phyloP scores from a whole-genome alignment of 1,140 invertebrate genomes.

The Triops cancriformis region DNA sequence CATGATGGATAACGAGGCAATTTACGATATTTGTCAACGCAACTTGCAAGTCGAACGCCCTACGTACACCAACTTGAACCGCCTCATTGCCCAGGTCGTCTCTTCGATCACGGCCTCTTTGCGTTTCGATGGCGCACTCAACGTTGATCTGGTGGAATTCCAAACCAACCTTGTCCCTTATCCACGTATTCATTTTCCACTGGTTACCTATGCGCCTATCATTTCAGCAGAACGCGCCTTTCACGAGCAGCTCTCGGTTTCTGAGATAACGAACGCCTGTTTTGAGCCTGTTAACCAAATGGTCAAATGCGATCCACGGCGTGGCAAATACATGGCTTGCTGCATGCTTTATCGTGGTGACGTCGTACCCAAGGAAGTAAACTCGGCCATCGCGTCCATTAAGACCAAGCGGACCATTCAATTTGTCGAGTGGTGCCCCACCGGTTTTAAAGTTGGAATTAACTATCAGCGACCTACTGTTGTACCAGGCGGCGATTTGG shows the following conservation, averaged over 20 bases:
- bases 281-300: conserved; percentile 71
- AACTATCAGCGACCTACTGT: conserved; percentile 71
- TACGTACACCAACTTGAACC: too few species aligned
- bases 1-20: too few species aligned
- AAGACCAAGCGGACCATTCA: conserved; percentile 70
- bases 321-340: conserved; percentile 59
- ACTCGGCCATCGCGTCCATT: conserved; percentile 74
- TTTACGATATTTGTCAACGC: too few species aligned
- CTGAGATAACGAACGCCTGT: conserved; percentile 71
- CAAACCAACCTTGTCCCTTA: conserved; percentile 53
- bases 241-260: conserved; percentile 63
- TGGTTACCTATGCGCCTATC: conserved; percentile 74
- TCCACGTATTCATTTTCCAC: too few species aligned
- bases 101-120: too few species aligned
- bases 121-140: too few species aligned
- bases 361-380: conserved; percentile 75
- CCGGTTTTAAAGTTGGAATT: conserved; percentile 54
- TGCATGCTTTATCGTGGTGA: conserved; percentile 73
- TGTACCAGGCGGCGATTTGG: conserved; percentile 61
- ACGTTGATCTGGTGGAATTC: conserved; percentile 79
- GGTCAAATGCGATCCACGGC: conserved; percentile 41
- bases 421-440: too few species aligned
- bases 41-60: too few species aligned
- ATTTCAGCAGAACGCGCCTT: conserved; percentile 56
- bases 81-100: too few species aligned